A percentile compares a stretch with the other conserved stretches of the same genome.
phyloP scores from a whole-genome alignment of 23 tunicate genomes.

The Ciona savignyi region DNA sequence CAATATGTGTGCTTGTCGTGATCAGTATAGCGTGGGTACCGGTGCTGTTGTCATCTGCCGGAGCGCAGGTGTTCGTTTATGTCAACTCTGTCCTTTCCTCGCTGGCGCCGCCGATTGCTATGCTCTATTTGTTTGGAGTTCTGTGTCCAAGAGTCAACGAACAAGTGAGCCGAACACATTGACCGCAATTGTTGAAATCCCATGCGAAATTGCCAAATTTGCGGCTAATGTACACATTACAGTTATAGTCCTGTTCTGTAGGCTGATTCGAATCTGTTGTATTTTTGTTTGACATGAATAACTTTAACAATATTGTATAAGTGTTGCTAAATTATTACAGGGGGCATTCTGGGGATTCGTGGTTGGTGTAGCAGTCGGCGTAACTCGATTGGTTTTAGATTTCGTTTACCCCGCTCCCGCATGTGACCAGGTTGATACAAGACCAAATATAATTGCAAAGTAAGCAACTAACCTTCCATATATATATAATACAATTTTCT shows the following conservation, averaged over 20 bases:
- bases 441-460: slow-evolving; percentile 60
- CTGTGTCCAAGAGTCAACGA: slow-evolving; percentile 70
- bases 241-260: no score
- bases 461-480: slow-evolving; percentile 3
- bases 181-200: no score
- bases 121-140: slow-evolving; percentile 46
- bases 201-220: no score
- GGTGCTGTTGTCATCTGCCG: slow-evolving; percentile 56
- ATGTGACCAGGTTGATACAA: slow-evolving; percentile 54
- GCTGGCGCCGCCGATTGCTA: slow-evolving; percentile 64
- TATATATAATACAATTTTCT: no score
- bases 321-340: no score
- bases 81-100: slow-evolving; percentile 49
- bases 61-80: slow-evolving; percentile 69
- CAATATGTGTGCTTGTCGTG: slow-evolving; percentile 61
- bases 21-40: slow-evolving; percentile 84
- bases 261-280: background rate
- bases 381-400: slow-evolving; percentile 52
- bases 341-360: slow-evolving; percentile 87
- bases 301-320: no score
- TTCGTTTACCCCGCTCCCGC: slow-evolving; percentile 44
- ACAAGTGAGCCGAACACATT: no score
- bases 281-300: background rate
- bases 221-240: no score
- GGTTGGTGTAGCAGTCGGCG: slow-evolving; percentile 55